phyloP scores from a whole-genome alignment of 2,113 vertebrate species.

The Caracal caracal region DNA sequence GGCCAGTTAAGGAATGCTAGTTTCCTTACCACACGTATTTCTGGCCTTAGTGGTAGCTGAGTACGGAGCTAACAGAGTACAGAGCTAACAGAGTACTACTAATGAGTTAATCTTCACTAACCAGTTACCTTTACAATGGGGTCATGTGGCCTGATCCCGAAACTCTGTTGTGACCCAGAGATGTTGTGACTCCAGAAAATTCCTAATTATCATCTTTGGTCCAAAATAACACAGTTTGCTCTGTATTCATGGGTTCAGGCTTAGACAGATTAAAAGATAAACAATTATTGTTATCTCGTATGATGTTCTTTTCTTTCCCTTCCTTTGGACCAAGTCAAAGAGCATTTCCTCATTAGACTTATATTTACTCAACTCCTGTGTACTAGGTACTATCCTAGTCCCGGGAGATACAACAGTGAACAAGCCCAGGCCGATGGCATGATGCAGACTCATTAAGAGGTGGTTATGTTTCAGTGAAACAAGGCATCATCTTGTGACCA shows the following conservation, averaged over 20 bases:
- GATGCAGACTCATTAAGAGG: neutral
- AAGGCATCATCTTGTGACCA: neutral
- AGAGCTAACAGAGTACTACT: too few species aligned
- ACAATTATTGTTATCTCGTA: neutral
- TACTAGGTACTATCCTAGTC: neutral
- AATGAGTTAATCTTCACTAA: neutral
- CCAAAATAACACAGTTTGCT: neutral
- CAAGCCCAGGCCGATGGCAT: fast-evolving
- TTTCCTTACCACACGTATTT: neutral
- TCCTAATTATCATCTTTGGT: neutral
- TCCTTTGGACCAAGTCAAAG: neutral
- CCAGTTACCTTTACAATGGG: neutral
- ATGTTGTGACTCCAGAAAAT: neutral
- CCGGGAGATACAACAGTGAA: neutral
- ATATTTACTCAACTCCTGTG: neutral
- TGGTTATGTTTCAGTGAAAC: neutral
- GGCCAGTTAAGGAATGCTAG: neutral
- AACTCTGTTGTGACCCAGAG: neutral
- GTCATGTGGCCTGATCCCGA: neutral
- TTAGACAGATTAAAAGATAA: neutral
- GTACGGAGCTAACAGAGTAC: neutral
- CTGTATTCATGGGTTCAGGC: neutral
- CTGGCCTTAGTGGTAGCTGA: neutral
- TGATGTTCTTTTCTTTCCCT: neutral
- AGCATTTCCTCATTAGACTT: neutral